Conservation (phyloP, 2,888 invertebrate species). For the Lycaena phlaeas region DNA sequence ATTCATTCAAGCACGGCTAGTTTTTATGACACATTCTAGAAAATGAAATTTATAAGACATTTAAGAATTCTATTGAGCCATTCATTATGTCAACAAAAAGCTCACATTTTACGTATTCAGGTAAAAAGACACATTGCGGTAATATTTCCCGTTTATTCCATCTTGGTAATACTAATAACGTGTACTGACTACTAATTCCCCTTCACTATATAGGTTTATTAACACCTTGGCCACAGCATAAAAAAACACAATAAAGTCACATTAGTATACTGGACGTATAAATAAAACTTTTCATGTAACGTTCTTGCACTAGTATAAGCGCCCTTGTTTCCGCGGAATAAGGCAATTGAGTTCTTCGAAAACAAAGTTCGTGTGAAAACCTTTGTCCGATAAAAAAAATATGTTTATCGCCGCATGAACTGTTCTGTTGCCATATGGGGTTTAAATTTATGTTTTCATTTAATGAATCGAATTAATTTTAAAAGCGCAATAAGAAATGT, state of each 20-base stretch:
- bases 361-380: slow-evolving; percentile 2
- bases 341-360: no score
- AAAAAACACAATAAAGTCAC: slow-evolving; percentile 8
- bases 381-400: slow-evolving; percentile 1
- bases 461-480: slow-evolving; percentile 4
- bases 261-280: slow-evolving; percentile 7
- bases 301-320: neutral
- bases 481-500: neutral
- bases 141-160: slow-evolving; percentile 1
- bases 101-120: neutral
- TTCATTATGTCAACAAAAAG: neutral
- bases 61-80: slow-evolving; percentile 4
- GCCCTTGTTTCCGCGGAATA: no score
- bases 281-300: slow-evolving; percentile 8
- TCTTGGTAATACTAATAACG: slow-evolving; percentile 1
- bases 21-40: no score
- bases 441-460: slow-evolving; percentile 8
- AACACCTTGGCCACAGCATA: slow-evolving; percentile 12
- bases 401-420: neutral
- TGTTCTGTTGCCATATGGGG: slow-evolving; percentile 1
- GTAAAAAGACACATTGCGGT: neutral
- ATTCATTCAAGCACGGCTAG: no score
- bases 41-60: no score
- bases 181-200: slow-evolving; percentile 4
- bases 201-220: slow-evolving; percentile 7